Base-by-base conservation (phyloP, 2,797 vertebrate species). In the Amblyopsis hoosieri region DNA sequence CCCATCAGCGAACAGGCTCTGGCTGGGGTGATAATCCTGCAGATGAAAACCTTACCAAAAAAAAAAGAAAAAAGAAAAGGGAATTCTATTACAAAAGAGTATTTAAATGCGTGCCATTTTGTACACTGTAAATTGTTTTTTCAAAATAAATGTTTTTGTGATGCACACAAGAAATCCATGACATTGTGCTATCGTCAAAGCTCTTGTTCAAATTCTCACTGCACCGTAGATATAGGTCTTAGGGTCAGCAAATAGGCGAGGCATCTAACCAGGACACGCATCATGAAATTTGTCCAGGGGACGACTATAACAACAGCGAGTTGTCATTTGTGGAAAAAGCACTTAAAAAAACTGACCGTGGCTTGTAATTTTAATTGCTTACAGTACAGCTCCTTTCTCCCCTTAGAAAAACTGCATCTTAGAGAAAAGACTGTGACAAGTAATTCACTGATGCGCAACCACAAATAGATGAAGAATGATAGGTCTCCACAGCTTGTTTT, bases 1-100 rank as follows among this genome's bases (percentile, higher is more conserved):
- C 95, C 97, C 96, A 99, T 99, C 98, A 99, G 95, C 96, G 94
- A 96, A 96, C 95, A 96, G 96, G 94, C 96, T 98, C 96, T 97
- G 96, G 95, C 96, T 98, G 97, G 87, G 92, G 94, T 96, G 95
- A 97, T 98, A 98, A 99, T 99, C 96, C 96, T 97, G 96, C 95
- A 97, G 95, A 98, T 97, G 95, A 97, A 97, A 98, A 98, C 97
- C 96, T 97, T 96, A 95, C 95, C 3, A 29, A 29, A 97, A 29
- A 29, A 29, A 29, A 23, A 29, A 29, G 0, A 29, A 97, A 96
- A 56, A 42, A 56, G 96, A 93, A 97, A 95, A 96, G 94, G 93
- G 82, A 94, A 94, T 96, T 95, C 93, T 95, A 94, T 94, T 93
- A 96, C 96, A 98, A 98, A 96, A 94, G 94, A 93, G 92, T 91